Percentiles rank a stretch among this genome's conserved stretches.
These are phyloP conservation scores for Drosophila conformis DNA, from an alignment of 2,888 invertebrate genomes.

Conservation along the genomic window DNA sequence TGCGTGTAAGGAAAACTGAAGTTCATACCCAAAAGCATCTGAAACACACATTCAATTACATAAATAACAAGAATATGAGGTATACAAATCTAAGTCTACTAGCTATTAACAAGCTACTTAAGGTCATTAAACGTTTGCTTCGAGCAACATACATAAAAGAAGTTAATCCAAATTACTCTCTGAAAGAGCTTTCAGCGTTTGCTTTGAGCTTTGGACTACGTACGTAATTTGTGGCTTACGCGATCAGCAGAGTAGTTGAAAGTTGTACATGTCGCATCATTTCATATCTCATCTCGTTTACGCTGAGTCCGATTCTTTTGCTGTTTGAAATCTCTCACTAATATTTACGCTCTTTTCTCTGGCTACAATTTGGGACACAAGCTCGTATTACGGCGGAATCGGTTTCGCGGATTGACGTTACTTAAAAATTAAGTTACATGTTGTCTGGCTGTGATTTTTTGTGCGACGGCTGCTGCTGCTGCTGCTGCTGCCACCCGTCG, in stretches of 20 bases:
- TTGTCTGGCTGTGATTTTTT: conserved; percentile 25
- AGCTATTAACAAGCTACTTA: not conserved
- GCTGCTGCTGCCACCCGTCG: conserved; percentile 16
- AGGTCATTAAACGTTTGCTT: not conserved
- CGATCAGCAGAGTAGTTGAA: conserved; percentile 17
- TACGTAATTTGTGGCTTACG: conserved; percentile 4
- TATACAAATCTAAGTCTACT: not conserved
- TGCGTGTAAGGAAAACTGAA: not conserved
- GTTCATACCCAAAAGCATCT: not conserved
- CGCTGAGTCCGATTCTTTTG: conserved; percentile 3
- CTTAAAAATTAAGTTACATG: conserved; percentile 37
- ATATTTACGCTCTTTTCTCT: conserved; percentile 12
- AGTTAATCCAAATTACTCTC: not conserved
- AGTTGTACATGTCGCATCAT: conserved; percentile 19
- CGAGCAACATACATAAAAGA: not conserved
- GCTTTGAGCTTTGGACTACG: conserved; percentile 20
- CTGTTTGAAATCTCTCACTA: conserved; percentile 10
- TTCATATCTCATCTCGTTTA: conserved; percentile 9
- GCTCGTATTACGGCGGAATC: conserved; percentile 40
- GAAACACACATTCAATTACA: not conserved
- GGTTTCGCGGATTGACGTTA: conserved; percentile 18
- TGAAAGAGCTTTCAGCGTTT: conserved; percentile 5
- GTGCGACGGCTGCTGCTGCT: conserved; percentile 9
- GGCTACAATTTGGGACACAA: conserved; percentile 9
- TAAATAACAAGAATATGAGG: not conserved